phyloP scores from a whole-genome alignment of 2,888 invertebrate genomes.

The Drosophila neonasuta region DNA sequence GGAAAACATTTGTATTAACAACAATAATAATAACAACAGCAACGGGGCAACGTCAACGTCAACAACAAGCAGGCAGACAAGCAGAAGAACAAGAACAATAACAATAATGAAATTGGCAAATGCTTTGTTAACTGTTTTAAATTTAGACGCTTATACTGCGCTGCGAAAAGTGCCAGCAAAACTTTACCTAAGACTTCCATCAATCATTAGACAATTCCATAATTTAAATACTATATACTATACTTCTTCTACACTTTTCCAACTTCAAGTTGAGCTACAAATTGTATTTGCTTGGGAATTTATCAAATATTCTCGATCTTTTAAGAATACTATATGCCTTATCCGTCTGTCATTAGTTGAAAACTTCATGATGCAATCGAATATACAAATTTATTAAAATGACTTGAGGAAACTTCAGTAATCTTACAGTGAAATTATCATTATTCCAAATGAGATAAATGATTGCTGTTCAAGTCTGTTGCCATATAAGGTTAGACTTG shows the following conservation, averaged over 20 bases:
- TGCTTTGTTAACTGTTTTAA: constrained; percentile 63
- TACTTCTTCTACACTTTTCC: not conserved
- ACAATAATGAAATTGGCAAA: constrained; percentile 23
- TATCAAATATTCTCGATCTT: too few species aligned
- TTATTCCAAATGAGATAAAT: constrained; percentile 2
- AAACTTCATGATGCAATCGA: not conserved
- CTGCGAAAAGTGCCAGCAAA: constrained; percentile 8
- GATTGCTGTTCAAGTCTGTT: not conserved
- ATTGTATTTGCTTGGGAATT: not conserved
- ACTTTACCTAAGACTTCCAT: constrained; percentile 21
- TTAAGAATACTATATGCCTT: too few species aligned
- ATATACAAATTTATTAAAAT: not conserved
- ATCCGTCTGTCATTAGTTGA: not conserved
- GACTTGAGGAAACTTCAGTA: not conserved
- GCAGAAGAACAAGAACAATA: constrained; percentile 27
- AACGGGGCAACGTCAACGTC: constrained; percentile 6
- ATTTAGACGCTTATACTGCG: constrained; percentile 50
- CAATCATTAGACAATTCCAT: constrained; percentile 32
- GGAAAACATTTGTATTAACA: constrained; percentile 70
- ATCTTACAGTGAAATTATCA: not conserved
- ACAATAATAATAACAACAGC: constrained; percentile 44
- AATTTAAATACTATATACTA: not conserved
- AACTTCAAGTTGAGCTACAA: not conserved
- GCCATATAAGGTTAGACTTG: not conserved
- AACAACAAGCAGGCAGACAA: constrained; percentile 1